Conservation (phyloP, 2,888 invertebrate genomes). For the Archips crataeganus region DNA sequence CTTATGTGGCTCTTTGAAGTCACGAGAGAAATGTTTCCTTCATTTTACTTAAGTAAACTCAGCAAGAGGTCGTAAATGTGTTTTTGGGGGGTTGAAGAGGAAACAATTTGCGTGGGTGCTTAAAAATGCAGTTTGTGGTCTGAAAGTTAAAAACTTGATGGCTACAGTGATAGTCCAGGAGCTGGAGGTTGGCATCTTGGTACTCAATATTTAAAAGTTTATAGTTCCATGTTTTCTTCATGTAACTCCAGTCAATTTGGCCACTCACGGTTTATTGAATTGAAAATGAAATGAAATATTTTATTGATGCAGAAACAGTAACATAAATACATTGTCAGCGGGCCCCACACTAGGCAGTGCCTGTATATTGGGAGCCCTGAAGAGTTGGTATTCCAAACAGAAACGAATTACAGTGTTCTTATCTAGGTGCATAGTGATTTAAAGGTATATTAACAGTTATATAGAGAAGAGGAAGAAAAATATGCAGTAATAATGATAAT, state of each 20-base stretch:
- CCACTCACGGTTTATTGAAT: no score
- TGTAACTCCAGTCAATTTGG: not conserved
- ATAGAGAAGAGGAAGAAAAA: no score
- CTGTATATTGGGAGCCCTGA: no score
- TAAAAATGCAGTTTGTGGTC: conserved; percentile 57
- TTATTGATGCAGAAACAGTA: no score
- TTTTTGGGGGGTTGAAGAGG: conserved; percentile 47
- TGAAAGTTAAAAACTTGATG: conserved; percentile 48
- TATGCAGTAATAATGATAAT: no score
- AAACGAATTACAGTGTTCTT: no score
- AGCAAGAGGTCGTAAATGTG: conserved; percentile 24
- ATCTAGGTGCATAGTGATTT: no score
- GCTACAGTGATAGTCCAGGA: conserved; percentile 43
- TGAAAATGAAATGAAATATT: no score
- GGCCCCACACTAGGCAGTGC: no score
- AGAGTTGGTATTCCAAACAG: no score
- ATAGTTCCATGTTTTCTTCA: not conserved
- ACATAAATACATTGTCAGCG: no score
- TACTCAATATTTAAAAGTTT: not conserved
- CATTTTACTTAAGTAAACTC: conserved; percentile 9
- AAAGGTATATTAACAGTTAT: no score
- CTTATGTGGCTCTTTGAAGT: conserved; percentile 3
- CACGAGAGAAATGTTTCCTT: not conserved
- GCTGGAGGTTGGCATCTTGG: not conserved
- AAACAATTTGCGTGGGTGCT: conserved; percentile 56